Evolutionary conservation across 2,113 vertebrate species (phyloP).

Genomic region (Tetrao urogallus): DNA sequence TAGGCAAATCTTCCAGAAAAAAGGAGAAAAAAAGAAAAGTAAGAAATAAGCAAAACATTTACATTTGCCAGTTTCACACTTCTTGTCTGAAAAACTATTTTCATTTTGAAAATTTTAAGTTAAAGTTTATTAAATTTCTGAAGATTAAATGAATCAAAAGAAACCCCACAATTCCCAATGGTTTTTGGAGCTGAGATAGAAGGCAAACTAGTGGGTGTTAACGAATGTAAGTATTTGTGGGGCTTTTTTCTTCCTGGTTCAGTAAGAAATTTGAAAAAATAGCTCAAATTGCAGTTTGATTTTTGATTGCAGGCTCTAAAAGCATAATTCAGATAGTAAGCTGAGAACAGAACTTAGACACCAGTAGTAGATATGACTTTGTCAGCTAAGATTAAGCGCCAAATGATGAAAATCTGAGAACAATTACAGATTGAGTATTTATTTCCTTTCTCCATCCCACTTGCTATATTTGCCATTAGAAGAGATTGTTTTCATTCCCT

Average conservation of each 20-base stretch:
- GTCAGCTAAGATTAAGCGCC: not conserved
- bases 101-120: not conserved
- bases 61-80: not conserved
- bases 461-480: not conserved
- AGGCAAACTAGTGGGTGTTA: not conserved
- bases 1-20: not conserved
- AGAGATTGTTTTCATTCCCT: not conserved
- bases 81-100: not conserved
- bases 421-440: not conserved
- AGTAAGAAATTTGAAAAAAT: not conserved
- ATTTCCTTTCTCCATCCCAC: not conserved
- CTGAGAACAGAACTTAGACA: not conserved
- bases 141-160: not conserved
- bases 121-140: not conserved
- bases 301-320: not conserved
- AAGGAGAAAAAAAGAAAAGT: not conserved
- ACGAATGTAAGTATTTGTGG: not conserved
- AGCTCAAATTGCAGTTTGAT: not conserved
- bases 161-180: not conserved
- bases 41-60: not conserved
- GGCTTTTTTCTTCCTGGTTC: not conserved
- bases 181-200: not conserved
- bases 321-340: not conserved
- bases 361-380: not conserved
- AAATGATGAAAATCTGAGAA: not conserved